Conservation (phyloP, 2,797 vertebrate genomes). For the Phataginus tetradactyla region DNA sequence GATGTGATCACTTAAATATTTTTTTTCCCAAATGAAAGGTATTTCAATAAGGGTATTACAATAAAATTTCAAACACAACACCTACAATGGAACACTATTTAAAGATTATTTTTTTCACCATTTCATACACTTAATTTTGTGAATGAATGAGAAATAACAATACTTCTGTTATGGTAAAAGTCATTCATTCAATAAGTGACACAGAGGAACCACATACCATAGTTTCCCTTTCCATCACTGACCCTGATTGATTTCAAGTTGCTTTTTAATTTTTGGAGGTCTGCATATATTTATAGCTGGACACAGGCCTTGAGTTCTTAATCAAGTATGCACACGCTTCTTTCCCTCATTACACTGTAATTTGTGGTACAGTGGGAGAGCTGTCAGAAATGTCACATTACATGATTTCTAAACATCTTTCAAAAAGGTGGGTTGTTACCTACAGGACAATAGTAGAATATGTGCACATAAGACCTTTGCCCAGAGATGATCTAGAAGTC, state of each 20-base stretch:
- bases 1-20: neutral
- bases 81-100: neutral
- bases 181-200: neutral
- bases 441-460: neutral
- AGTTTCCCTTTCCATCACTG: neutral
- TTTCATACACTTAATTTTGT: too few species aligned
- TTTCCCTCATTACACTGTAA: neutral
- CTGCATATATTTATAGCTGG: neutral
- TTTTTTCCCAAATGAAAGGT: neutral
- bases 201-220: neutral
- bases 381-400: conserved; percentile 11
- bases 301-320: neutral
- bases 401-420: neutral
- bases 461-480: neutral
- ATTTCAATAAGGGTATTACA: neutral
- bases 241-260: neutral
- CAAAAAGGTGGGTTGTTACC: neutral
- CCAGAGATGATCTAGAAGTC: neutral
- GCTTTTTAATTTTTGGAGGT: neutral
- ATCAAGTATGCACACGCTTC: neutral
- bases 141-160: too few species aligned
- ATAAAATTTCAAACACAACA: neutral
- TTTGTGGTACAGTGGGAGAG: neutral
- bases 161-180: too few species aligned
- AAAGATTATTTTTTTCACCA: neutral